Evolutionary conservation across 2,888 invertebrate species (phyloP).

Genomic region (Rhamphomyia laevipes): DNA sequence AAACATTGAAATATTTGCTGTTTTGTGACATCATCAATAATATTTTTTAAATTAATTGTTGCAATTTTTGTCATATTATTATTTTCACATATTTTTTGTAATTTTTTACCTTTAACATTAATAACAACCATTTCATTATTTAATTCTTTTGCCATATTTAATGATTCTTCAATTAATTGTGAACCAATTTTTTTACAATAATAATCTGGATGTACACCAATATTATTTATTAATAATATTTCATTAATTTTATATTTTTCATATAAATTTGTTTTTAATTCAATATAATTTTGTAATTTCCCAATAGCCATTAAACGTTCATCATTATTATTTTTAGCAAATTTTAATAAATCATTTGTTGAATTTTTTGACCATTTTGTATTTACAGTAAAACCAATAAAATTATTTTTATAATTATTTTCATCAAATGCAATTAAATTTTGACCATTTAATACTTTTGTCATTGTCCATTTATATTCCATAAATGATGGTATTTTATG

Average conservation of each 20-base stretch:
- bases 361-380: neutral
- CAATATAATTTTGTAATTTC: neutral
- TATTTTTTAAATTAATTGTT: neutral
- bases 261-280: neutral
- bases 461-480: conserved; percentile 8
- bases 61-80: neutral
- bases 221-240: neutral
- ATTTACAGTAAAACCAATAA: neutral
- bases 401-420: neutral
- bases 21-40: neutral
- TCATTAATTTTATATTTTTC: neutral
- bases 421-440: neutral
- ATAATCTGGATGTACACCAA: conserved; percentile 1
- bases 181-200: neutral
- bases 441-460: neutral
- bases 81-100: neutral
- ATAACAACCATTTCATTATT: neutral
- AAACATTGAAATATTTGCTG: neutral
- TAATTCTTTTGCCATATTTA: neutral
- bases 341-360: neutral
- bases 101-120: neutral
- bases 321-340: neutral
- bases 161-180: neutral
- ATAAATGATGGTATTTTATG: conserved; percentile 7
- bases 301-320: neutral